Evolutionary conservation across 2,113 vertebrate genomes (phyloP), one percentile per base, ranked within the genome.

Genomic region (Crocuta crocuta): DNA sequence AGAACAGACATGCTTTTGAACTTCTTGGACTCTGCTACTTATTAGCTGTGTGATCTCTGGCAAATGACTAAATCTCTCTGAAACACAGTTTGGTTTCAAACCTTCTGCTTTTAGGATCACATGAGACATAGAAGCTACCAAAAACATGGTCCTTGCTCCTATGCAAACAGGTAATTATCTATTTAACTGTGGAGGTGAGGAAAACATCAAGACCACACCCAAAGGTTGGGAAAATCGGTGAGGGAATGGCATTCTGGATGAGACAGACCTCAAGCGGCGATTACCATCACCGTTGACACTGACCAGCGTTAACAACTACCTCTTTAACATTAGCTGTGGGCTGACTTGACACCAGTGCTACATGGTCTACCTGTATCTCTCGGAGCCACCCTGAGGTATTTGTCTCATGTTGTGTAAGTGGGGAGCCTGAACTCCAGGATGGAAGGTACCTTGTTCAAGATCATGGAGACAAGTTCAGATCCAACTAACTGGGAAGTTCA

Each of bases 371-470:
- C n/a, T 91, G 87, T 84, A 73, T 58, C 66, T 96, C 65, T 95
- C 55, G 50, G 70, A 94, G 63, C 17, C 39, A 17, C 39, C n/a
- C 65, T 63, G 50, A 92, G 39, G 94, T 81, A 35, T 87, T 96
- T 84, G 50, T 80, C 80, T 70, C 53, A 23, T 0, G 0, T 61
- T 76, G 16, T 11, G 26, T 45, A 76, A 50, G 31, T 5, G 50
- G 33, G 58, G 33, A 88, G 33, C 66, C 81, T 21, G 70, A 68
- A 93, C 31, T 94, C n/a, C 13, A 61, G 58, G 83, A 79, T 7
- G 1, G n/a, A 80, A 84, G 35, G 21, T 5, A 33, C 45, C n/a
- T 50, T 31, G 33, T 26, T 80, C 33, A 68, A 89, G 89, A 66
- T 78, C 92, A 79, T 10, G 48, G 82, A 63, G 43, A 85, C 28